Percentiles rank a stretch among this genome's conserved stretches.
phyloP scores from a whole-genome alignment of 2,113 vertebrate species.

The Scomber scombrus region DNA sequence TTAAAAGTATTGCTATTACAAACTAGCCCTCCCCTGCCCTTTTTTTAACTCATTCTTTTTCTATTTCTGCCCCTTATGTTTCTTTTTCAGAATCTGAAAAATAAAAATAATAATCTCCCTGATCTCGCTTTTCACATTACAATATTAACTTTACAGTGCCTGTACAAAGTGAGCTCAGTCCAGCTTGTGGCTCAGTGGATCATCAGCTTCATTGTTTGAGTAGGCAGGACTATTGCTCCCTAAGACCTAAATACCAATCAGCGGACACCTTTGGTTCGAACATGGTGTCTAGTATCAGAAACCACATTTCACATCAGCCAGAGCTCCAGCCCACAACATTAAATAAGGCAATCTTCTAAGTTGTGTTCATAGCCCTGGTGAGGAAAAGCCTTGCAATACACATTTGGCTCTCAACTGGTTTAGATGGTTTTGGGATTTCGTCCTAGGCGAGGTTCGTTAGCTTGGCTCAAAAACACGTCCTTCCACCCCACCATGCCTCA shows the following conservation, averaged over 20 bases:
- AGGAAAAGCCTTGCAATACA: neutral
- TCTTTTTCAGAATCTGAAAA: neutral
- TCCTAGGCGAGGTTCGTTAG: conserved; percentile 13
- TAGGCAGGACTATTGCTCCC: neutral
- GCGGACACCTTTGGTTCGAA: conserved; percentile 18
- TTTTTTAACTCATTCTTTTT: neutral
- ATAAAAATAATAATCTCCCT: neutral
- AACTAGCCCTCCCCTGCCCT: neutral
- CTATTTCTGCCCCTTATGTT: neutral
- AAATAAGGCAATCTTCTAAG: conserved; percentile 45
- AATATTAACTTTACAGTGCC: neutral
- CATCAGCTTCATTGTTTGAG: neutral
- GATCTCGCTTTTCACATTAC: conserved; percentile 8
- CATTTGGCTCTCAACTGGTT: neutral
- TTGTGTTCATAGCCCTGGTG: conserved; percentile 9
- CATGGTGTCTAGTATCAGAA: neutral
- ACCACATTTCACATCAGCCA: neutral
- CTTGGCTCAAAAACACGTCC: conserved; percentile 14
- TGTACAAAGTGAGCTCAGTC: conserved; percentile 20
- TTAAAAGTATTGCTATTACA: conserved; percentile 61
- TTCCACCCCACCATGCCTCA: neutral
- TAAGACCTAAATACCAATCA: conserved; percentile 1
- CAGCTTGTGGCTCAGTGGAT: conserved; percentile 5
- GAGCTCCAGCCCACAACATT: neutral
- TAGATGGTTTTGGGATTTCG: conserved; percentile 32